Evolutionary conservation across 1,140 invertebrate species (phyloP).

Genomic region (Myzus persicae): DNA sequence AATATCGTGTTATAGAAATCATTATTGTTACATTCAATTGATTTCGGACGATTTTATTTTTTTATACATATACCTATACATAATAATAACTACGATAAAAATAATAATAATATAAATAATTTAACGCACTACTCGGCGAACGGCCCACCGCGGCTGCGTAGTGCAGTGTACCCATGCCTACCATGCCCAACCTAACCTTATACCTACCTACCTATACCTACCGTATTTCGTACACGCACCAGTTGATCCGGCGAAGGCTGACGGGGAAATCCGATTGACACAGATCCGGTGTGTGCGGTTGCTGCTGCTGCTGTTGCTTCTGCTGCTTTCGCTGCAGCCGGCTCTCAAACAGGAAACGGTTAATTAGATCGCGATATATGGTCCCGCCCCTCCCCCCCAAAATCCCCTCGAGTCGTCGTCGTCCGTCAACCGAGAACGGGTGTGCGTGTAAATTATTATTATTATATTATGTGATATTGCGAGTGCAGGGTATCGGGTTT

Average conservation of each 20-base stretch:
- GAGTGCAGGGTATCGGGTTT: not conserved
- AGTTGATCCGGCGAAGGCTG: constrained; percentile 41
- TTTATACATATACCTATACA: not conserved
- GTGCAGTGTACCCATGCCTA: not conserved
- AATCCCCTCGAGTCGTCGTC: not conserved
- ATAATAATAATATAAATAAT: too few species aligned
- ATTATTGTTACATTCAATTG: constrained; percentile 34
- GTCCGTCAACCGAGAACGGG: not conserved
- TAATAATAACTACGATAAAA: not conserved
- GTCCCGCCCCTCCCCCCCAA: not conserved
- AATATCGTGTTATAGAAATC: not conserved
- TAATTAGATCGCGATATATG: constrained; percentile 39
- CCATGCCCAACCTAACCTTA: too few species aligned
- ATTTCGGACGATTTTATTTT: constrained; percentile 2
- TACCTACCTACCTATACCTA: too few species aligned
- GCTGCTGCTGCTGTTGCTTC: not conserved
- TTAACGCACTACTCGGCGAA: not conserved
- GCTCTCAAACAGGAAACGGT: constrained; percentile 47
- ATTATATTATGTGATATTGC: not conserved
- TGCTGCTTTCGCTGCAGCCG: constrained; percentile 18
- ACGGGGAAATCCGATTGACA: constrained; percentile 32
- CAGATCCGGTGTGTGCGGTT: constrained; percentile 38
- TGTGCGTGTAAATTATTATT: not conserved
- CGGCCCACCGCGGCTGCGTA: too few species aligned
- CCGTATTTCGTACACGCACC: constrained; percentile 15